Evolutionary conservation across 2,797 vertebrate species (phyloP).

Genomic region (Megaceryle alcyon): DNA sequence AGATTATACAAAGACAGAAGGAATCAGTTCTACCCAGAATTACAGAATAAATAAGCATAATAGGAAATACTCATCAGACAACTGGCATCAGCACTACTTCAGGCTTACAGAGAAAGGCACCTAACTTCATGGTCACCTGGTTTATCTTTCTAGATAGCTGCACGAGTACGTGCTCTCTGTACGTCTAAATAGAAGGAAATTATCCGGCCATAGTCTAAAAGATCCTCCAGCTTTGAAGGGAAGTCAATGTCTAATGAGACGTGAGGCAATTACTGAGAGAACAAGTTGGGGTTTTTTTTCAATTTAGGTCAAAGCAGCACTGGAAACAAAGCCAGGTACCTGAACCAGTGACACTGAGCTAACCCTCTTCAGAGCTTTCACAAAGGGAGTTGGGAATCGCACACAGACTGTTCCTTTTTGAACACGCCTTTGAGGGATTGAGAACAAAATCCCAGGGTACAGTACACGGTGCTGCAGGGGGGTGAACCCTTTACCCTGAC

Average conservation of each 20-base stretch:
- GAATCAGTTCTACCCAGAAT: neutral
- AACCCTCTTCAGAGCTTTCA: neutral
- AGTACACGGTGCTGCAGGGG: neutral
- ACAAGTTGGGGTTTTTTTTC: neutral
- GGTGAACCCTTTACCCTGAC: neutral
- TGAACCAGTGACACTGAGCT: neutral
- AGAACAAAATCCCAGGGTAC: neutral
- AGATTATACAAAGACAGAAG: neutral
- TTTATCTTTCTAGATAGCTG: neutral
- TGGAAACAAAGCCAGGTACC: neutral
- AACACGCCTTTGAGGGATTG: rapidly evolving
- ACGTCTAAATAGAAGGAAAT: neutral
- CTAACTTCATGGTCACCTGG: neutral
- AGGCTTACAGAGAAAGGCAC: neutral
- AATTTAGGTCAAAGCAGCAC: neutral
- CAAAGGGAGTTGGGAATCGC: neutral
- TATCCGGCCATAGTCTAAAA: neutral
- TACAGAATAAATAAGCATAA: neutral
- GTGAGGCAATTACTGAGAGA: neutral
- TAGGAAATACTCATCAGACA: neutral
- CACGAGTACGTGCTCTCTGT: neutral
- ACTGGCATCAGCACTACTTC: neutral
- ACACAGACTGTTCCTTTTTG: rapidly evolving
- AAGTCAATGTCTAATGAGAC: neutral
- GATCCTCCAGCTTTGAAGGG: neutral